Percentiles rank a stretch among this genome's conserved stretches.
phyloP scores from a whole-genome alignment of 2,888 invertebrate genomes.

The Beris chalybata region DNA sequence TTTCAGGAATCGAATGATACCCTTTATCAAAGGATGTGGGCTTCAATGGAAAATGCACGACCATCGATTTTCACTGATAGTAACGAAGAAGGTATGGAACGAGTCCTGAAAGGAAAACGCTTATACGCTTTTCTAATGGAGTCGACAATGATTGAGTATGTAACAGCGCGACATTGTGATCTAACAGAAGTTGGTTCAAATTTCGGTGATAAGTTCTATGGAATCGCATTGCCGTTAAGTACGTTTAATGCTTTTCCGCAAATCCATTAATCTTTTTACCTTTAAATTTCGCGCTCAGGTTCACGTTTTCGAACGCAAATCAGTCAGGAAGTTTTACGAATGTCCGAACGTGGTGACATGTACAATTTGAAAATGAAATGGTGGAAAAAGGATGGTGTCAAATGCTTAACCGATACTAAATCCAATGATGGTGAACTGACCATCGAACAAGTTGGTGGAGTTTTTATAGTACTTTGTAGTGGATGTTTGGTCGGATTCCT shows the following conservation, averaged over 20 bases:
- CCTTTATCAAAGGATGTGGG: slow-evolving; percentile 90
- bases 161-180: slow-evolving; percentile 81
- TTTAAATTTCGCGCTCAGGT: slow-evolving; percentile 57
- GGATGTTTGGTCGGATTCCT: slow-evolving; percentile 69
- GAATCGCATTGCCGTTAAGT: slow-evolving; percentile 91
- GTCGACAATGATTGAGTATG: slow-evolving; percentile 92
- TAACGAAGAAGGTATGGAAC: slow-evolving; percentile 86
- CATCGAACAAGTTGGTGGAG: slow-evolving; percentile 74
- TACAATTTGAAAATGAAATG: slow-evolving; percentile 83
- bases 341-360: slow-evolving; percentile 86
- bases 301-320: slow-evolving; percentile 77
- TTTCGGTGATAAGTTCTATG: slow-evolving; percentile 90
- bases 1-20: slow-evolving; percentile 82
- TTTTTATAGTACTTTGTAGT: slow-evolving; percentile 75
- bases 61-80: slow-evolving; percentile 81
- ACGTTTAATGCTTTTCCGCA: slow-evolving; percentile 45
- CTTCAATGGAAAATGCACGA: slow-evolving; percentile 81
- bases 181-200: slow-evolving; percentile 79
- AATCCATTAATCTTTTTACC: not conserved
- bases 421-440: slow-evolving; percentile 43
- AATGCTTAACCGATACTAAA: not conserved
- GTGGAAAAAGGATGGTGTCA: slow-evolving; percentile 72
- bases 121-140: slow-evolving; percentile 96
- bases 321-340: slow-evolving; percentile 82
- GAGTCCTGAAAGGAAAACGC: slow-evolving; percentile 76